Conservation (phyloP, 2,113 vertebrate species). For the Lepisosteus oculatus region DNA sequence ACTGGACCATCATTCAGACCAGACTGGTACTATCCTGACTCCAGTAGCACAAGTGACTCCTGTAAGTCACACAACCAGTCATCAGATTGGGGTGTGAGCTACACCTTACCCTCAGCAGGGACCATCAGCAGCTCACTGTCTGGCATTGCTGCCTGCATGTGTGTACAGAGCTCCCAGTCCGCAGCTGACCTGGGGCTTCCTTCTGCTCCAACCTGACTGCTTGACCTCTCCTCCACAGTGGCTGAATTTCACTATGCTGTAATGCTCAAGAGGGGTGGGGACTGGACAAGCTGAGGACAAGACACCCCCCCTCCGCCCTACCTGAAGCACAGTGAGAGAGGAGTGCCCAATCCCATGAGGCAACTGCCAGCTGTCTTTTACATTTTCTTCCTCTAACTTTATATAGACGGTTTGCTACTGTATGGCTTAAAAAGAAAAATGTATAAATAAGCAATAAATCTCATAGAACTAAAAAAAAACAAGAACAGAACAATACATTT, state of each 20-base stretch:
- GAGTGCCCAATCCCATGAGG: no score
- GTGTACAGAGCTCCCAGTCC: background rate
- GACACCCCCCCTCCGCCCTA: background rate
- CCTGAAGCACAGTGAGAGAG: background rate
- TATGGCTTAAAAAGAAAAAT: background rate
- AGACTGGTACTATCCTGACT: no score
- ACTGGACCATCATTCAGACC: no score
- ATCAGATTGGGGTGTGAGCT: background rate
- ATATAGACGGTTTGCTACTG: background rate
- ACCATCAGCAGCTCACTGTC: background rate
- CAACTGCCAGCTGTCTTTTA: background rate
- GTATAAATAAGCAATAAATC: background rate
- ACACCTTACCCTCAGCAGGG: background rate
- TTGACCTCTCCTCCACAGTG: slow-evolving; percentile 47
- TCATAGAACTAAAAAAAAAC: no score
- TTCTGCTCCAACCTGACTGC: background rate
- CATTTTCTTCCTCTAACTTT: background rate
- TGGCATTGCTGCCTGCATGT: background rate
- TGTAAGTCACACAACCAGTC: background rate
- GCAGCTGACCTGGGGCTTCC: background rate
- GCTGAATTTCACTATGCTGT: slow-evolving; percentile 46
- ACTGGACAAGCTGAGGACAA: background rate
- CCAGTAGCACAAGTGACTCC: no score
- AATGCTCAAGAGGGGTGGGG: slow-evolving; percentile 4
- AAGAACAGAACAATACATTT: no score